phyloP scores from a whole-genome alignment of 2,113 vertebrate species.

The Chrysemys picta region DNA sequence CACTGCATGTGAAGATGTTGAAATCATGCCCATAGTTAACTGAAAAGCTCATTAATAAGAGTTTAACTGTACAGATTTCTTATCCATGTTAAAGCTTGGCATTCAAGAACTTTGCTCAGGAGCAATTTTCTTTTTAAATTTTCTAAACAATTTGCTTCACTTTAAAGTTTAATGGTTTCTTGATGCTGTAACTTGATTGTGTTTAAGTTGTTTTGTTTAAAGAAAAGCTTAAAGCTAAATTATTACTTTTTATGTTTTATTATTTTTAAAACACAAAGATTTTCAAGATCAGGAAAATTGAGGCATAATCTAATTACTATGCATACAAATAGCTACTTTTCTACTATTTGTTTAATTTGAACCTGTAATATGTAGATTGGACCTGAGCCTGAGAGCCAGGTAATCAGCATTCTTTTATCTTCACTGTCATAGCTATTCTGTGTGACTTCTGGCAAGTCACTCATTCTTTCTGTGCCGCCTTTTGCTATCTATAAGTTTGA shows the following conservation, averaged over 20 bases:
- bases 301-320: background rate
- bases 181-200: accelerated
- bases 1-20: background rate
- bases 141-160: background rate
- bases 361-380: background rate
- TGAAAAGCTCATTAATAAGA: background rate
- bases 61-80: background rate
- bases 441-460: background rate
- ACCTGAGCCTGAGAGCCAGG: background rate
- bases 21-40: background rate
- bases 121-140: background rate
- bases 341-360: background rate
- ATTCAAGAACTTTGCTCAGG: background rate
- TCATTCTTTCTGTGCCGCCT: background rate
- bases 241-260: accelerated
- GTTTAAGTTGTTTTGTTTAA: accelerated
- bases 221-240: background rate
- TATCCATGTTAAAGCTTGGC: background rate
- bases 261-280: background rate
- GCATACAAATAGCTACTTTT: background rate
- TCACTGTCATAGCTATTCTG: background rate
- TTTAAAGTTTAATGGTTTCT: background rate
- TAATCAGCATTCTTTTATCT: background rate
- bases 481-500: background rate
- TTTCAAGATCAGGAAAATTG: background rate